phyloP scores from a whole-genome alignment of 2,888 invertebrate genomes.

The Clostera curtula region DNA sequence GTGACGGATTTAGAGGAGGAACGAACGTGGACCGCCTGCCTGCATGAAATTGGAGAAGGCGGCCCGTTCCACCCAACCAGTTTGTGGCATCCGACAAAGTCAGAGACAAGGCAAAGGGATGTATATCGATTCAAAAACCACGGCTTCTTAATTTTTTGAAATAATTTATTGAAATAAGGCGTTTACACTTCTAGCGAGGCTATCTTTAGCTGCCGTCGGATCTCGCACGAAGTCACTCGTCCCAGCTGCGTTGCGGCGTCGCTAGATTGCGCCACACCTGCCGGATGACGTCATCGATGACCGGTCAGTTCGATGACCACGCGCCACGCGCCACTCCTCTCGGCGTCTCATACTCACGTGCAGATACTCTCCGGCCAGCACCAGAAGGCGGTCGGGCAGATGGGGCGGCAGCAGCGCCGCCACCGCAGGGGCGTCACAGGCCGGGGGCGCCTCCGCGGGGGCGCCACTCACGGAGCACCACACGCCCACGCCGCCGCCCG shows the following conservation, averaged over 20 bases:
- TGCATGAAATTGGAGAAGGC: too few species aligned
- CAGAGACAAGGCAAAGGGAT: too few species aligned
- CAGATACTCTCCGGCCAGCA: conserved; percentile 22
- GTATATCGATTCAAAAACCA: too few species aligned
- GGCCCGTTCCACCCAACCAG: too few species aligned
- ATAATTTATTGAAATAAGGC: too few species aligned
- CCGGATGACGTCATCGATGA: conserved; percentile 4
- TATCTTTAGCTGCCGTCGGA: too few species aligned
- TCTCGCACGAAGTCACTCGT: too few species aligned
- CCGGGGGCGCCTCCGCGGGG: conserved; percentile 6
- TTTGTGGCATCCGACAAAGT: too few species aligned
- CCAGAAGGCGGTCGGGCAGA: conserved; percentile 18
- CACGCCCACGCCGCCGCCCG: conserved; percentile 10
- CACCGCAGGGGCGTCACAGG: conserved; percentile 3
- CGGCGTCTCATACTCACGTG: conserved; percentile 17
- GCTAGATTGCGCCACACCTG: conserved; percentile 15
- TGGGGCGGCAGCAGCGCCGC: conserved; percentile 1
- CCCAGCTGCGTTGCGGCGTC: conserved; percentile 5
- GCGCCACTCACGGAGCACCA: conserved; percentile 8
- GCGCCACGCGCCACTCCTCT: background rate
- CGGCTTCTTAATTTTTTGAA: too few species aligned
- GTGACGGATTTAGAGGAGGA: too few species aligned
- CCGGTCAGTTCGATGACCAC: background rate
- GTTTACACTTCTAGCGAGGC: too few species aligned
- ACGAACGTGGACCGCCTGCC: too few species aligned